These are phyloP conservation scores for Pristionchus japonicus DNA, from an alignment of 2,888 invertebrate genomes.

Conservation along the genomic window DNA sequence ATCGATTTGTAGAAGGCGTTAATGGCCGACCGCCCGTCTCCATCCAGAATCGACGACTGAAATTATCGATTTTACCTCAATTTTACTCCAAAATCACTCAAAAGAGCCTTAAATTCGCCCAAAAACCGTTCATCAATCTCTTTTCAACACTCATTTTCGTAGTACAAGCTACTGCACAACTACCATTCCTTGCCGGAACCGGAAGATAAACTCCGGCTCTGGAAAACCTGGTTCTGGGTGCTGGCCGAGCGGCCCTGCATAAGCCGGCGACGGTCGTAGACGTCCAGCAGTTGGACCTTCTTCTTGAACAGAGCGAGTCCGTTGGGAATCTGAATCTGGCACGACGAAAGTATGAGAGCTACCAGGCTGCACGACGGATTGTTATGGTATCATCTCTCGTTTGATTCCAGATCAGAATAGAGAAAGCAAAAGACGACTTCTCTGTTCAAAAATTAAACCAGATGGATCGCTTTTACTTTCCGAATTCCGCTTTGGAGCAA, in stretches of 20 bases:
- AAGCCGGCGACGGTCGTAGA: conserved; percentile 12
- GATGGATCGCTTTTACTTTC: too few species aligned
- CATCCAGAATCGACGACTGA: conserved; percentile 73
- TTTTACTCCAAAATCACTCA: neutral
- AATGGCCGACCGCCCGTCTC: conserved; percentile 85
- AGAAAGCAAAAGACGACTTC: too few species aligned
- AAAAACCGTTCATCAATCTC: neutral
- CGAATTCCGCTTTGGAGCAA: too few species aligned
- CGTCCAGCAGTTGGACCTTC: conserved; percentile 46
- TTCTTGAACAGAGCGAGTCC: neutral
- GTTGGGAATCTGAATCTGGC: conserved; percentile 43
- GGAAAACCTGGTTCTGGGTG: conserved; percentile 15
- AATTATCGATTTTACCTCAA: conserved; percentile 48
- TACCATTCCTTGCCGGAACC: too few species aligned
- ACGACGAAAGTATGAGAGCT: too few species aligned
- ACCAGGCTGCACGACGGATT: too few species aligned
- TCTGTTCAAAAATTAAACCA: too few species aligned
- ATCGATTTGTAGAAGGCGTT: conserved; percentile 99
- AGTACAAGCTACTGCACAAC: too few species aligned
- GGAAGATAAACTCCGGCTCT: neutral
- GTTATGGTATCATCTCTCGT: too few species aligned
- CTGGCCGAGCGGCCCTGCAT: neutral
- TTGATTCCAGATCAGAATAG: too few species aligned
- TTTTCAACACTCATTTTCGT: too few species aligned
- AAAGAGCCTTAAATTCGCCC: neutral